Conservation (phyloP, 2,113 vertebrate genomes). For the Harpagus bidentatus region DNA sequence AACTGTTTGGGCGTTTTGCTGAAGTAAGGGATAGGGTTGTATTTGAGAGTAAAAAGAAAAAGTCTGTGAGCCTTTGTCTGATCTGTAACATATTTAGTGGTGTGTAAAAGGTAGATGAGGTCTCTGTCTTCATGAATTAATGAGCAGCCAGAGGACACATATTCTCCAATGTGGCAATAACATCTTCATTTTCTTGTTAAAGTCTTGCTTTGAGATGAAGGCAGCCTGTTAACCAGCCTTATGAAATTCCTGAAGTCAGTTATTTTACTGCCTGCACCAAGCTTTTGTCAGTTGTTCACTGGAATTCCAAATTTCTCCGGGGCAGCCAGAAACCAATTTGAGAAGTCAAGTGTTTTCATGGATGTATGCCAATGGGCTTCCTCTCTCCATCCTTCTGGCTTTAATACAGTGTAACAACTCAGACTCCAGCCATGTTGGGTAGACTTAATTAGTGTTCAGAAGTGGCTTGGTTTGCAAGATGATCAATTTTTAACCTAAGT, state of each 20-base stretch:
- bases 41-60: not conserved
- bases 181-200: not conserved
- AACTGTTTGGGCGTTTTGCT: not conserved
- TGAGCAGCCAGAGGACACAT: not conserved
- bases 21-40: not conserved
- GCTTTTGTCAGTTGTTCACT: not conserved
- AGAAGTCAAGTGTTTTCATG: not conserved
- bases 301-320: not conserved
- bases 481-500: constrained; percentile 61
- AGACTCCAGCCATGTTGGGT: not conserved
- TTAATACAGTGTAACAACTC: not conserved
- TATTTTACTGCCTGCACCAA: not conserved
- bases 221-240: not conserved
- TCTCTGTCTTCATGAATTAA: not conserved
- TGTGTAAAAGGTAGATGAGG: not conserved
- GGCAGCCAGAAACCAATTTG: not conserved
- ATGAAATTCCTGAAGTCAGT: not conserved
- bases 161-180: not conserved
- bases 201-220: not conserved
- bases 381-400: not conserved
- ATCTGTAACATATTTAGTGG: not conserved
- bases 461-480: constrained; percentile 60
- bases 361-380: not conserved
- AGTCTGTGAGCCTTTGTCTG: not conserved
- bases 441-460: constrained; percentile 57